phyloP scores from a whole-genome alignment of 2,113 vertebrate genomes.

The Acanthochromis polyacanthus region DNA sequence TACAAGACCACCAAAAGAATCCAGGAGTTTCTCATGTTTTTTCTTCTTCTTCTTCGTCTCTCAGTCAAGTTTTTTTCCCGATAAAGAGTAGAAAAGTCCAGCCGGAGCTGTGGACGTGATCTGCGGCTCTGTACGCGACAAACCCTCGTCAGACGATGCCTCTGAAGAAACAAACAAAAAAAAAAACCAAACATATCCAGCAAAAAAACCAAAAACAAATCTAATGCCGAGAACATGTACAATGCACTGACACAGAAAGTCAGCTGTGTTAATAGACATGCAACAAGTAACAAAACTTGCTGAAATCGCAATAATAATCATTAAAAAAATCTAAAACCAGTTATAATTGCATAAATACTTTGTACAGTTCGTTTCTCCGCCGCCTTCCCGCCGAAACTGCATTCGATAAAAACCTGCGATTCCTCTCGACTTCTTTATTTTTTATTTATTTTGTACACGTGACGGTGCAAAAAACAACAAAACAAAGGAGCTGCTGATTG shows the following conservation, averaged over 20 bases:
- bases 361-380: constrained; percentile 93
- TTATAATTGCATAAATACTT: constrained; percentile 99
- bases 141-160: constrained; percentile 86
- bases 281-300: constrained; percentile 99
- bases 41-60: constrained; percentile 35
- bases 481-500: constrained; percentile 85
- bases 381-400: constrained; percentile 83
- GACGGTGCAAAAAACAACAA: constrained; percentile 89
- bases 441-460: constrained; percentile 88
- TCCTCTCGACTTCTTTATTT: constrained; percentile 63
- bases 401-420: constrained; percentile 79
- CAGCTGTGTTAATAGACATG: constrained; percentile 99
- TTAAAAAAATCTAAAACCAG: constrained; percentile 94
- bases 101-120: constrained; percentile 87
- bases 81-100: constrained; percentile 93
- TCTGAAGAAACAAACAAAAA: constrained; percentile 43
- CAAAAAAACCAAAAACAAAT: constrained; percentile 10
- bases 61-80: constrained; percentile 80
- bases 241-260: constrained; percentile 99
- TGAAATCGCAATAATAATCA: constrained; percentile 90
- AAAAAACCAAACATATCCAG: constrained; percentile 37
- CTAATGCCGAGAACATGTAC: constrained; percentile 92
- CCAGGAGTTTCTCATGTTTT: constrained; percentile 22
- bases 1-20: constrained; percentile 91
- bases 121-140: constrained; percentile 91